These are phyloP conservation scores for Macaca fascicularis DNA, from an alignment of 2,113 vertebrate genomes.

Conservation along the genomic window T2T-MFA8v1.1 NC_088379.1:22347501-22348000, in stretches of 20 bases:
- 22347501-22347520: neutral
- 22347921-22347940: neutral
- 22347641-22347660: neutral
- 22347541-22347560: neutral
- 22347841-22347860: neutral
- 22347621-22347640: neutral
- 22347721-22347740: neutral
- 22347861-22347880: neutral
- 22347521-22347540: neutral
- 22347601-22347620: neutral
- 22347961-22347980: neutral
- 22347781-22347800: neutral
- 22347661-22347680: slow-evolving; percentile 11
- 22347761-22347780: neutral
- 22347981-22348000: neutral
- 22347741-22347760: neutral
- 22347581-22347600: neutral
- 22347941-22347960: neutral
- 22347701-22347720: neutral
- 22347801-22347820: neutral
- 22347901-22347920: neutral
- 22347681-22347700: neutral
- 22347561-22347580: neutral
- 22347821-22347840: neutral
- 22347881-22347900: neutral